Conservation (phyloP, 2,797 vertebrate species). For the Lophura swinhoii region DNA sequence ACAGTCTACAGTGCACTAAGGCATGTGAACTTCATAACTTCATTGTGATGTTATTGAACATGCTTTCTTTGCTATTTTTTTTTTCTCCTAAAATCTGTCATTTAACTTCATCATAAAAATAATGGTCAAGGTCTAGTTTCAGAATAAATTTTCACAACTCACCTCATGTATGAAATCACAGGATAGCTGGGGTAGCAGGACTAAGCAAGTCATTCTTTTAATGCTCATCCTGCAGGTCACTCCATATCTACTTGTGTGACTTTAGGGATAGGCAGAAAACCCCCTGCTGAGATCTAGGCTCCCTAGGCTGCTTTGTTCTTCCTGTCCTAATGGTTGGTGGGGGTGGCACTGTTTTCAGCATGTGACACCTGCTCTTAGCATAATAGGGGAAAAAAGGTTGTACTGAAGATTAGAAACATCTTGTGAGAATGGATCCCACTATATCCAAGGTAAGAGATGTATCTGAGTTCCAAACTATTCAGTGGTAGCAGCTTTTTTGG, state of each 20-base stretch:
- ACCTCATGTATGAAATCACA: neutral
- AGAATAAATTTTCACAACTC: neutral
- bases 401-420: neutral
- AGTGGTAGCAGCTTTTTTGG: neutral
- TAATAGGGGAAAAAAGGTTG: neutral
- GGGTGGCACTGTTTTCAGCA: neutral
- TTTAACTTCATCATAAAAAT: neutral
- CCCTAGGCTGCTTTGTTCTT: neutral
- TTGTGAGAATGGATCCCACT: neutral
- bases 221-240: accelerated
- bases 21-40: accelerated
- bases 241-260: neutral
- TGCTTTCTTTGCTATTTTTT: neutral
- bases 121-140: neutral
- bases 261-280: neutral
- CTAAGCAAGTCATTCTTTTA: neutral
- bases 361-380: neutral
- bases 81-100: neutral
- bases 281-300: neutral
- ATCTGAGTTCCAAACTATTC: neutral
- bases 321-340: accelerated
- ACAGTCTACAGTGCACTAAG: neutral
- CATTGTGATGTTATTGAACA: accelerated
- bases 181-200: neutral
- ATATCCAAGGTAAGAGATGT: neutral